phyloP scores from a whole-genome alignment of 2,797 vertebrate genomes.

The Pempheris klunzingeri region DNA sequence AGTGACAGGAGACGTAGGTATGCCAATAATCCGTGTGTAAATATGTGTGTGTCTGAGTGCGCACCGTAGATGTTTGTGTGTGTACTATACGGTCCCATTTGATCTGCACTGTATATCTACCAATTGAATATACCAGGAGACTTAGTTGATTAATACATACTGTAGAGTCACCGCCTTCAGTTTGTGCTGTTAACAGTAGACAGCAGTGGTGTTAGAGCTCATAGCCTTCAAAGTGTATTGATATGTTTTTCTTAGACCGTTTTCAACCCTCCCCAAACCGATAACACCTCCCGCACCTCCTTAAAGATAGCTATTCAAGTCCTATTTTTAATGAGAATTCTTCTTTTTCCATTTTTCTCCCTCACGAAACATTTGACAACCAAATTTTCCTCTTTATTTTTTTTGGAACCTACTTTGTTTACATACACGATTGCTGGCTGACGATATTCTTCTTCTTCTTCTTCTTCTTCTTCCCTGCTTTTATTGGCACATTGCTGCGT shows the following conservation, averaged over 20 bases:
- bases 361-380: neutral
- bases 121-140: neutral
- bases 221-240: neutral
- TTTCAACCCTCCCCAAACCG: neutral
- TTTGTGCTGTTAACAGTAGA: neutral
- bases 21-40: slow-evolving; percentile 59
- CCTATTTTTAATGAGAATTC: too few species aligned
- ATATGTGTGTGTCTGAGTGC: slow-evolving; percentile 10
- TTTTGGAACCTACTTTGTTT: neutral
- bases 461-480: neutral
- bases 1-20: slow-evolving; percentile 53
- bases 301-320: neutral
- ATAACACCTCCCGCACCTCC: neutral
- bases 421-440: neutral
- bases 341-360: too few species aligned
- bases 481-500: neutral
- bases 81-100: neutral
- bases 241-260: neutral
- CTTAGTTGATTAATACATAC: neutral
- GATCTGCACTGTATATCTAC: neutral
- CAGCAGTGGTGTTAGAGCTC: neutral
- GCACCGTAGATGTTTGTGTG: neutral
- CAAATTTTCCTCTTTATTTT: neutral
- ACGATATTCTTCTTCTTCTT: neutral
- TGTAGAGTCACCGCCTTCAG: neutral